Percentiles rank a stretch among this genome's conserved stretches.
These are phyloP conservation scores for Drosophila bocqueti DNA, from an alignment of 1,140 invertebrate species.

Conservation along the genomic window DNA sequence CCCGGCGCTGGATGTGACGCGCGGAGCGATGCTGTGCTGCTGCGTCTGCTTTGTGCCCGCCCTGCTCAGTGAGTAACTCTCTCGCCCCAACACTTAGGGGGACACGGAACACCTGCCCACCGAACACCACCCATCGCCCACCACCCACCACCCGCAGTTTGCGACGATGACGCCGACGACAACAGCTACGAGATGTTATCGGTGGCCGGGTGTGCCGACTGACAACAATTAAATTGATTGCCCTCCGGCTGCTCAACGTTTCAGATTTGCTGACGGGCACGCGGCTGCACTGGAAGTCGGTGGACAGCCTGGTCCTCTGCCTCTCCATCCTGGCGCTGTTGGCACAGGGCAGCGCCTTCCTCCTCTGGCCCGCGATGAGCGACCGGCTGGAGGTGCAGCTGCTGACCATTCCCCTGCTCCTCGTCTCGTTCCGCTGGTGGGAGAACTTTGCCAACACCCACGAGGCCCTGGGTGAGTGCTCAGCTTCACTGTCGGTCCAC, in stretches of 20 bases:
- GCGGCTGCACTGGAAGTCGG: conserved; percentile 66
- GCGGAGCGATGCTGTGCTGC: conserved; percentile 96
- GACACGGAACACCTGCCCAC: conserved; percentile 8
- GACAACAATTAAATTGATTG: conserved; percentile 82
- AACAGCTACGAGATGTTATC: conserved; percentile 56
- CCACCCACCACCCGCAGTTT: too few species aligned
- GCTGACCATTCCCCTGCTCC: conserved; percentile 88
- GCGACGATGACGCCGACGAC: neutral
- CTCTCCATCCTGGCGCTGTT: conserved; percentile 86
- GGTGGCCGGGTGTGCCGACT: conserved; percentile 37
- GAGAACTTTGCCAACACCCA: conserved; percentile 89
- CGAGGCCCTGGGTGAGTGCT: conserved; percentile 82
- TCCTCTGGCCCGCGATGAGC: conserved; percentile 88
- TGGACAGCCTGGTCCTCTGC: conserved; percentile 45
- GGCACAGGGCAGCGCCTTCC: conserved; percentile 88
- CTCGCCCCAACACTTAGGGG: neutral
- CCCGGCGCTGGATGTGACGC: conserved; percentile 95
- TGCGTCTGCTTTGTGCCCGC: conserved; percentile 96
- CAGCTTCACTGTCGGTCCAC: neutral
- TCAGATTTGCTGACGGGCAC: conserved; percentile 68
- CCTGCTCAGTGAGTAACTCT: conserved; percentile 85
- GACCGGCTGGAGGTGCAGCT: conserved; percentile 86
- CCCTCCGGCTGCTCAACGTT: conserved; percentile 44
- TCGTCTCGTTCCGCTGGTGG: conserved; percentile 94
- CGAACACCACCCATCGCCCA: too few species aligned